phyloP scores from a whole-genome alignment of 2,888 invertebrate species.

The Drosophila infuscata region DNA sequence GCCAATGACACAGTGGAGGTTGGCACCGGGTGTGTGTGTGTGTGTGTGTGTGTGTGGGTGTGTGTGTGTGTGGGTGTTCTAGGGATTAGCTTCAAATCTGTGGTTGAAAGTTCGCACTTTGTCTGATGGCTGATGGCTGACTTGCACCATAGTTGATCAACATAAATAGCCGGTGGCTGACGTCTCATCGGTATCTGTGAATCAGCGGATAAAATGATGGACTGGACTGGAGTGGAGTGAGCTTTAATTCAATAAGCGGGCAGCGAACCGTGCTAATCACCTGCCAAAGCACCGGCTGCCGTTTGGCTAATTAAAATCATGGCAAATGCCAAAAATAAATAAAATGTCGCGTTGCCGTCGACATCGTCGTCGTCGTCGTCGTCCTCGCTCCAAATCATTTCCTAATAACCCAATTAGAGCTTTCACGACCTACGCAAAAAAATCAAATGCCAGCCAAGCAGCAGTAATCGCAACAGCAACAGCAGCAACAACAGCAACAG shows the following conservation, averaged over 20 bases:
- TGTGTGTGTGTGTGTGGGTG: neutral
- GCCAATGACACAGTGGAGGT: slow-evolving; percentile 32
- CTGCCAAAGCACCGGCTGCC: slow-evolving; percentile 11
- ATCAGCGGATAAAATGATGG: slow-evolving; percentile 49
- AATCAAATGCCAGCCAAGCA: neutral
- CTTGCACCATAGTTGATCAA: slow-evolving; percentile 16
- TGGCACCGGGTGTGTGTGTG: neutral
- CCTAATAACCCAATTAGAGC: slow-evolving; percentile 77
- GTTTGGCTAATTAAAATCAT: slow-evolving; percentile 65
- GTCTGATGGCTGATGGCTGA: no score
- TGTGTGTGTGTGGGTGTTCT: neutral
- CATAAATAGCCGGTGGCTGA: slow-evolving; percentile 48
- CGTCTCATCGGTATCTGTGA: slow-evolving; percentile 43
- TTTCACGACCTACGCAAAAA: slow-evolving; percentile 45
- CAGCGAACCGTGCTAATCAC: slow-evolving; percentile 54
- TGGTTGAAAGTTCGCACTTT: neutral
- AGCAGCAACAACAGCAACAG: neutral
- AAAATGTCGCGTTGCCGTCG: slow-evolving; percentile 37
- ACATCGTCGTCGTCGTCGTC: slow-evolving; percentile 11
- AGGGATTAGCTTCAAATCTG: neutral
- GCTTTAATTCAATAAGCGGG: slow-evolving; percentile 48
- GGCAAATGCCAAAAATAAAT: slow-evolving; percentile 62
- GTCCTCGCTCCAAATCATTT: slow-evolving; percentile 61
- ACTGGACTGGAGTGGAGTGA: neutral
- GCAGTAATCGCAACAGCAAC: neutral